Base-by-base conservation (phyloP, 2,888 invertebrate species). In the Hirtodrosophila trivittata region DNA sequence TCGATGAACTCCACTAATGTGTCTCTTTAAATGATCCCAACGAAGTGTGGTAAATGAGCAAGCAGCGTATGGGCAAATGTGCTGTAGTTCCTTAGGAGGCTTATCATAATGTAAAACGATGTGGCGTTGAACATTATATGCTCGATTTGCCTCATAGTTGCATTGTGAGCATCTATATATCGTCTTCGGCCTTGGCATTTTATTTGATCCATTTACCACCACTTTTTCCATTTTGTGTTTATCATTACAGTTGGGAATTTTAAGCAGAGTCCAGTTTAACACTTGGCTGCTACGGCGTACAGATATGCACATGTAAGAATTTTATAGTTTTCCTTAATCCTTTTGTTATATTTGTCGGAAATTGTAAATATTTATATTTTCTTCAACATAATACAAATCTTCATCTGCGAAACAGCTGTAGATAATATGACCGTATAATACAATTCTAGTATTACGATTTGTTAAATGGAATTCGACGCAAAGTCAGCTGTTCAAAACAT, bases 91-190 rank as follows among this genome's bases (percentile, higher is more conserved):
- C 38, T 25, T 66, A 8, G 70, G 71, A 0, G 71, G 69, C 14
- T 66, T 66, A 12, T 66, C 57, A 4, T 39, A 54, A 25, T 70
- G 70, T 9, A 58, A 54, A n/a, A n/a, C 39, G 0, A 66, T 5
- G 37, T 70, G 70, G 4, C 70, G 52, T 21, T 71, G 66, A 0
- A 71, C 52, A 13, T 70, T 70, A 30, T 70, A 70, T 5, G 50
- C 50, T 8, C 70, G 71, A 6, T 50, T 70, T 1, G 71, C 47
- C 5, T 62, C 28, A 42, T 70, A 70, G 5, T 39, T 66, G 30
- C 70, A 70, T 7, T 57, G 42, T 2, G 62, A n/a, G 8, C 70
- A 70, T 8, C 54, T 32, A 10, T 49, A 71, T 3, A 57, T 1
- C 30, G 42, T 70, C 4, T 6, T 13, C 0, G 52, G 8, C 13